Base-by-base conservation (phyloP, 37 sponge, comb jelly and placozoan genomes). In the Oopsacas minuta region DNA sequence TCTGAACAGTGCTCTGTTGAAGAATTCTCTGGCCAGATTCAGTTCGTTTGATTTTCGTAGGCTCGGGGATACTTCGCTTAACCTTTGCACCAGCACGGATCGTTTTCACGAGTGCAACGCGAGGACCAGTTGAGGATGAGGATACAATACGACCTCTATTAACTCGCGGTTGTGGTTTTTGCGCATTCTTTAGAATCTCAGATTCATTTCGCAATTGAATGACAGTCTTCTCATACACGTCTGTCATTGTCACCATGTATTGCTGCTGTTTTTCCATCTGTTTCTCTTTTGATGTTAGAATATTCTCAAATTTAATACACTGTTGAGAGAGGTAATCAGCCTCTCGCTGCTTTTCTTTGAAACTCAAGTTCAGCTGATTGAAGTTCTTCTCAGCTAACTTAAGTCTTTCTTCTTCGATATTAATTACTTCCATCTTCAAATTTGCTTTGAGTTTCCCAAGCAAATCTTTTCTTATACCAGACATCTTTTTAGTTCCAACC, bases 351-450 rank as follows among this genome's bases (percentile, higher is more conserved):
- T 61, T 61, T 3, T 61, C 75, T 12, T 61, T 61, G 75, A 32
- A 61, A 12, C 75, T 25, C 30, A 34, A 7, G 75, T 12, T 61
- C 75, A 61, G 30, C 30, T 61, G 75, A 5, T 61, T 34, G 1
- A 61, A 61, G 30, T 61, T 61, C 75, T 61, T 61, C 30, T 61
- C 75, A 34, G 28, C 75, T 3, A 61, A 61, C 75, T 61, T 61
- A 34, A 61, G 28, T n/a, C 75, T 61, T 12, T 61, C 75, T 61
- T 61, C 75, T 3, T 61, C 22, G 28, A 61, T 34, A 12, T 61
- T 61, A 25, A 32, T 61, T 32, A 61, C 75, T 5, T 5, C 28
- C 20, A 5, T n/a, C 32, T 61, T 34, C 20, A 61, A 3, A 5
- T 3, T 61, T 20, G 75, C 22, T 12, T 61, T 61, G 1, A 61